These are phyloP conservation scores for Spilosoma lubricipeda DNA, from an alignment of 2,888 invertebrate genomes.

Conservation along the genomic window DNA sequence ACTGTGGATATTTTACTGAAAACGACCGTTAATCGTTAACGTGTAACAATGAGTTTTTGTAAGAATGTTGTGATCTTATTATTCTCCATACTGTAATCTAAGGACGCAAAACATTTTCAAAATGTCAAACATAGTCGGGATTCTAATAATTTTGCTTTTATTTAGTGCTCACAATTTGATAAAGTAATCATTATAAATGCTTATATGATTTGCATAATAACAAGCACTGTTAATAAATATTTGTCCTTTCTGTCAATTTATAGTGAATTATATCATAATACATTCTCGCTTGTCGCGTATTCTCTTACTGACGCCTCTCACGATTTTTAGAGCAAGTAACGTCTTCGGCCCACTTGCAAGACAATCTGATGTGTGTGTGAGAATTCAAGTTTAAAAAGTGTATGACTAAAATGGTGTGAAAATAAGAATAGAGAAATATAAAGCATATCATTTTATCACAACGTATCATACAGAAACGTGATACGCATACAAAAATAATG, in stretches of 20 bases:
- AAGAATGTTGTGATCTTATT: background rate
- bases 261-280: background rate
- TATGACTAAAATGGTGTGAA: conserved; percentile 64
- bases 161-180: too few species aligned
- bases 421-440: conserved; percentile 60
- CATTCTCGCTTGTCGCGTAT: background rate
- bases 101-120: too few species aligned
- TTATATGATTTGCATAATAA: background rate
- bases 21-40: too few species aligned
- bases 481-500: conserved; percentile 28
- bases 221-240: background rate
- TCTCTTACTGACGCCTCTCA: conserved; percentile 1
- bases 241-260: background rate
- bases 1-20: too few species aligned
- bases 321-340: conserved; percentile 52
- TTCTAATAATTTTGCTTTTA: too few species aligned
- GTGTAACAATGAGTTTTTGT: too few species aligned
- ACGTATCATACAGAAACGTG: conserved; percentile 44
- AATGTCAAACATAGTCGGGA: too few species aligned
- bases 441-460: conserved; percentile 45
- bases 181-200: too few species aligned
- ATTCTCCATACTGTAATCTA: background rate
- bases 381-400: conserved; percentile 72
- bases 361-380: conserved; percentile 79
- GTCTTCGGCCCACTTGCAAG: conserved; percentile 67